Evolutionary conservation across 2,888 invertebrate genomes (phyloP), one percentile per base, ranked within the genome.

Genomic region (Acrocyrtus sp.): DNA sequence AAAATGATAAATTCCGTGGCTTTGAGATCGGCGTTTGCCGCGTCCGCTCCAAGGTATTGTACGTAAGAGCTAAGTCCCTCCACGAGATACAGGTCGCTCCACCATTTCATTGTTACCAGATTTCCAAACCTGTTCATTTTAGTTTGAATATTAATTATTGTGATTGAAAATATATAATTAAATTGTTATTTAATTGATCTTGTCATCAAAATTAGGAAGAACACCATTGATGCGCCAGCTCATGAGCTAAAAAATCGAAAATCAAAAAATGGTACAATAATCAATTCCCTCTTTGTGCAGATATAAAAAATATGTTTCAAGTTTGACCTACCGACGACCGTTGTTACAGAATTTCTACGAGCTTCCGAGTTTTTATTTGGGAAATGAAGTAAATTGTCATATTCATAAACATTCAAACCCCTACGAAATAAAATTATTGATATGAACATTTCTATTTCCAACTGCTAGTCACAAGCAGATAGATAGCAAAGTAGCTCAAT

Each of bases 91-190:
- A 75, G 8, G 56, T 80, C 68, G 39, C 63, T 61, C 78, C 79
- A 80, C 79, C 79, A 80, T 27, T 68, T 50, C 65, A 76, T 29
- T 1, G 77, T 75, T 3, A 77, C 77, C 3, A 72, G 56, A 51
- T 77, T 77, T 8, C 77, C 77, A 53, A 72, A 73, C 62, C 72
- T 75, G 27, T 21, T 15, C 21, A n/a, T 45, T 45, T n/a, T n/a
- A n/a, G 29, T 10, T 29, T 12, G 22, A 56, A 56, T 34, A 17
- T 17, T 10, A 12, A 27, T 8, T 45, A 45, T 10, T 45, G 45
- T 45, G 6, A 45, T 45, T 45, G n/a, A 45, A 45, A 45, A n/a
- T n/a, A n/a, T n/a, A n/a, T n/a, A n/a, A n/a, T n/a, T n/a, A n/a
- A n/a, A n/a, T n/a, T n/a, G n/a, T n/a, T n/a, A n/a, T n/a, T n/a